phyloP scores from a whole-genome alignment of 2,797 vertebrate species.

The Phoxinus dragarum region DNA sequence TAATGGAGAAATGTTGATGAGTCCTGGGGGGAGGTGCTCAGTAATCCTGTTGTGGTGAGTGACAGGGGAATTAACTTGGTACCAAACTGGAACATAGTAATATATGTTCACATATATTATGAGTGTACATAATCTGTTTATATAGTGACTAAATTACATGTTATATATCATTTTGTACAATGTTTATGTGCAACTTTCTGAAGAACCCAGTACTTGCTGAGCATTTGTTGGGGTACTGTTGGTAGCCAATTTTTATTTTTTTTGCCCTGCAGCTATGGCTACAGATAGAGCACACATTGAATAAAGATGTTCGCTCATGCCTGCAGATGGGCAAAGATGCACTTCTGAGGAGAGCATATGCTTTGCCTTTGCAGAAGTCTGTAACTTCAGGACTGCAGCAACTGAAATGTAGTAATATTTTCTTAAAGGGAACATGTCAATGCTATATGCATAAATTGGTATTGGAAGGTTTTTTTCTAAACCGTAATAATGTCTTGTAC shows the following conservation, averaged over 20 bases:
- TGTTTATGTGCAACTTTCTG: neutral
- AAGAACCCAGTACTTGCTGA: conserved; percentile 18
- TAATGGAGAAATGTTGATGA: conserved; percentile 31
- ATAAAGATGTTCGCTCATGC: conserved; percentile 19
- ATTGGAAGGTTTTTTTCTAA: neutral
- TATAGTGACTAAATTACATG: conserved; percentile 56
- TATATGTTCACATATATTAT: neutral
- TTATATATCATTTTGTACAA: neutral
- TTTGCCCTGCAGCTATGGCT: conserved; percentile 25
- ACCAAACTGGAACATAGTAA: conserved; percentile 33
- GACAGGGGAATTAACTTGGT: conserved; percentile 45
- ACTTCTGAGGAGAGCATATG: conserved; percentile 46
- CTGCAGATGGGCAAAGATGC: conserved; percentile 45
- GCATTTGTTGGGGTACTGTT: conserved; percentile 7
- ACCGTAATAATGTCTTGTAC: neutral
- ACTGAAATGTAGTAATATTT: neutral
- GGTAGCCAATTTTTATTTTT: neutral
- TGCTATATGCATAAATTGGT: neutral
- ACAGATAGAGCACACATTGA: conserved; percentile 32
- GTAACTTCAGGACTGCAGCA: conserved; percentile 31
- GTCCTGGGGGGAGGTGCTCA: conserved; percentile 9
- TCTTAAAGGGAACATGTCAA: neutral
- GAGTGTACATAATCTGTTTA: conserved; percentile 54
- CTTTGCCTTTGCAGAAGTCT: conserved; percentile 44
- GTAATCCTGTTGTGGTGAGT: conserved; percentile 48